phyloP scores from a whole-genome alignment of 2,888 invertebrate genomes.

The Lasioglossum zephyrum region DNA sequence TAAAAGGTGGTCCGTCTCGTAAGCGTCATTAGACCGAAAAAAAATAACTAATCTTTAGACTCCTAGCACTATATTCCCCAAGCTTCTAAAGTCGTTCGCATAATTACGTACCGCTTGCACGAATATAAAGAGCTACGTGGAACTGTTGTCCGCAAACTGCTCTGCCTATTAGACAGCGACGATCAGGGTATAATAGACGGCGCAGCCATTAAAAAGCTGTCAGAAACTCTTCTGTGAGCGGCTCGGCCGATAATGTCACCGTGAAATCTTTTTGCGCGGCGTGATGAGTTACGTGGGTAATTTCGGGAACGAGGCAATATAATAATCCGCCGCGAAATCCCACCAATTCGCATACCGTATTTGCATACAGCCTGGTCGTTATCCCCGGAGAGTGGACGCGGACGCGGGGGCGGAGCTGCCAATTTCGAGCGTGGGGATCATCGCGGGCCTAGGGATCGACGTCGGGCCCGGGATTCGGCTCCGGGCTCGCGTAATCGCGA shows the following conservation, averaged over 20 bases:
- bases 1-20: background rate
- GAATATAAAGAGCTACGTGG: slow-evolving; percentile 4
- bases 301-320: slow-evolving; percentile 48
- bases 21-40: background rate
- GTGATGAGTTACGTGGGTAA: slow-evolving; percentile 40
- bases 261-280: slow-evolving; percentile 26
- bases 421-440: slow-evolving; percentile 63
- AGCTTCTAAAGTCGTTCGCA: background rate
- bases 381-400: slow-evolving; percentile 46
- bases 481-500: slow-evolving; percentile 56
- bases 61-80: background rate
- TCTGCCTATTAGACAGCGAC: slow-evolving; percentile 26
- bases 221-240: slow-evolving; percentile 54
- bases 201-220: slow-evolving; percentile 66
- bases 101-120: background rate
- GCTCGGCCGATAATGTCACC: slow-evolving; percentile 56
- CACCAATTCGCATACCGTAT: slow-evolving; percentile 48
- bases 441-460: slow-evolving; percentile 32
- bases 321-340: slow-evolving; percentile 59
- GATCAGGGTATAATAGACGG: background rate
- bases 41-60: background rate
- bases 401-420: slow-evolving; percentile 69
- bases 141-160: slow-evolving; percentile 13
- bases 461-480: slow-evolving; percentile 2
- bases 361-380: slow-evolving; percentile 70